Percentiles rank a stretch among this genome's conserved stretches.
Conservation (phyloP, 1,140 invertebrate species). For the Panagrolaimus sp. region DNA sequence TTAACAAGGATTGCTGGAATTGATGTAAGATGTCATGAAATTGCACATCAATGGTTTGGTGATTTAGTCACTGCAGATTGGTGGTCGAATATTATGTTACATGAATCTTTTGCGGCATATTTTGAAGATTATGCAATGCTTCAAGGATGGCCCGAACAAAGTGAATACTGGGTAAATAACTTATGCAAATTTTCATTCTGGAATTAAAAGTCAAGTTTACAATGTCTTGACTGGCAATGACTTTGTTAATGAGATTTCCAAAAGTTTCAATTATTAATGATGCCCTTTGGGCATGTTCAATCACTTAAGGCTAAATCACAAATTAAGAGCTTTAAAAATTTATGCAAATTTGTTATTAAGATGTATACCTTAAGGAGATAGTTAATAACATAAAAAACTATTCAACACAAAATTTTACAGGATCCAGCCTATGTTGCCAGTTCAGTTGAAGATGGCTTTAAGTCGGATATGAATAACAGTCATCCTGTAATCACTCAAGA, state of each 20-base stretch:
- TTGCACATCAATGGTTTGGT: conserved; percentile 17
- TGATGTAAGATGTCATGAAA: conserved; percentile 13
- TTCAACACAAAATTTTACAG: no score
- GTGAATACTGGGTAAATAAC: not conserved
- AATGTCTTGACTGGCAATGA: no score
- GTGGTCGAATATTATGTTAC: conserved; percentile 9
- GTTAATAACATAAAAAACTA: no score
- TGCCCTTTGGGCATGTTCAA: no score
- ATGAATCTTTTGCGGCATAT: conserved; percentile 6
- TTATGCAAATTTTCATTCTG: not conserved
- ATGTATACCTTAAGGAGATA: not conserved
- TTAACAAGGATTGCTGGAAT: not conserved
- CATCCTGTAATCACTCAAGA: not conserved
- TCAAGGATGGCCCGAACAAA: not conserved
- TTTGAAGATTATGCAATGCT: conserved; percentile 8
- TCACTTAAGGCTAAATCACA: no score
- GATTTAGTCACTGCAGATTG: conserved; percentile 14
- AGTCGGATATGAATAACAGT: not conserved
- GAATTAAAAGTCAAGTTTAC: no score
- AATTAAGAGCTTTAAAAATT: no score
- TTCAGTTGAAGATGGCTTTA: not conserved
- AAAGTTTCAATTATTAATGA: no score
- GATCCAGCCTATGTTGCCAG: not conserved
- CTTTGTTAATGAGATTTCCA: no score
- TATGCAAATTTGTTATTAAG: not conserved